A percentile compares a stretch with the other conserved stretches of the same genome.
phyloP scores from a whole-genome alignment of 1,140 invertebrate species.

The Euwallacea similis region DNA sequence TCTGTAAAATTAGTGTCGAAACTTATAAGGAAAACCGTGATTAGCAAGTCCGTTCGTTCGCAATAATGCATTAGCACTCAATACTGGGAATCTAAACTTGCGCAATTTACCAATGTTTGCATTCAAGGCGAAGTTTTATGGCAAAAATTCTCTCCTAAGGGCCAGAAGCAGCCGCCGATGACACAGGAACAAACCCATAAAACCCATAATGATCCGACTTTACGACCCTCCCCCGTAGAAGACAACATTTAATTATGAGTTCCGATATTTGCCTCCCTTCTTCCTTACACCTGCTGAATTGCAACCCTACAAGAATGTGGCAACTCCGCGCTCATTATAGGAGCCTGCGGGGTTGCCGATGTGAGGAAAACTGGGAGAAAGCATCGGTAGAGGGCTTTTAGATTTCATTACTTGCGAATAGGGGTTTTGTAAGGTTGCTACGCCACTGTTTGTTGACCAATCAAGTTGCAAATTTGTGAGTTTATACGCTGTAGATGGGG shows the following conservation, averaged over 20 bases:
- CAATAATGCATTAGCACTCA: too few species aligned
- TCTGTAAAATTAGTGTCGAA: too few species aligned
- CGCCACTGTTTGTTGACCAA: too few species aligned
- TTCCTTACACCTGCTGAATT: slow-evolving; percentile 38
- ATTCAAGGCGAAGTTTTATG: too few species aligned
- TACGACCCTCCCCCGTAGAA: slow-evolving; percentile 15
- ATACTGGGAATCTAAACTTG: neutral
- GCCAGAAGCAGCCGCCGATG: too few species aligned
- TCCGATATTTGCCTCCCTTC: slow-evolving; percentile 31
- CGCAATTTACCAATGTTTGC: neutral
- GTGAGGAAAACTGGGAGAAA: neutral
- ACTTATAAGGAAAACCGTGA: too few species aligned
- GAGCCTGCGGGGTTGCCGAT: slow-evolving; percentile 11
- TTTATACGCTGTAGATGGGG: too few species aligned
- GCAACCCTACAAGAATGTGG: slow-evolving; percentile 28
- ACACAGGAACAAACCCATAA: neutral
- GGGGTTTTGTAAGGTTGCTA: too few species aligned
- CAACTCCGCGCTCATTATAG: slow-evolving; percentile 31
- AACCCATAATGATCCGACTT: slow-evolving; percentile 5
- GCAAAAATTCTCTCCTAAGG: too few species aligned
- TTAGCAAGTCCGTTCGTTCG: too few species aligned
- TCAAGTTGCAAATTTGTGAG: too few species aligned
- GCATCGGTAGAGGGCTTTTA: neutral
- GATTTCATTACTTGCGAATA: too few species aligned
- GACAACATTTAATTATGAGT: slow-evolving; percentile 26